Percentiles rank a stretch among this genome's conserved stretches.
Conservation (phyloP, 1,140 invertebrate species). For the Teleogryllus occipitalis region DNA sequence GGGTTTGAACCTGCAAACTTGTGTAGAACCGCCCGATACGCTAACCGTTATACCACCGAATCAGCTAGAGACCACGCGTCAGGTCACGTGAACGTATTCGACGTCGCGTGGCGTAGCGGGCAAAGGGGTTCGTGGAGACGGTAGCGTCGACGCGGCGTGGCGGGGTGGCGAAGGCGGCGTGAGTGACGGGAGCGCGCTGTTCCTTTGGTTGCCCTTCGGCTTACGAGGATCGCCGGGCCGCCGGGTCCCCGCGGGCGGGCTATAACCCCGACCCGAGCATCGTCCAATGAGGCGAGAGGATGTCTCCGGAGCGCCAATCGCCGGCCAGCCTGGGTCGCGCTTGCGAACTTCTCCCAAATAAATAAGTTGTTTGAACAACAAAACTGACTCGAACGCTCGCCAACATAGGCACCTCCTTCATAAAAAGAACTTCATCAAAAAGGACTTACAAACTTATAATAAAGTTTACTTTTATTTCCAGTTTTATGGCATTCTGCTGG, state of each 20-base stretch:
- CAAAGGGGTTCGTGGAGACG: too few relatives aligned
- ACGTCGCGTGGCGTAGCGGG: too few relatives aligned
- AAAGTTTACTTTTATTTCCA: constrained; percentile 2
- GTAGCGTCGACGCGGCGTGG: too few relatives aligned
- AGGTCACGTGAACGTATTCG: too few relatives aligned
- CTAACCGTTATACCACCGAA: too few relatives aligned
- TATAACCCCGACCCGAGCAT: neutral
- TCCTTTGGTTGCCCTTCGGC: neutral
- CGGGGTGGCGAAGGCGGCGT: too few relatives aligned
- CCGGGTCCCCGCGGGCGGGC: too few relatives aligned
- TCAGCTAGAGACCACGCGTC: too few relatives aligned
- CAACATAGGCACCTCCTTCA: neutral
- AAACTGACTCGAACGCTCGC: neutral
- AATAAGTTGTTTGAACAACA: constrained; percentile 1
- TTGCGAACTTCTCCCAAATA: neutral
- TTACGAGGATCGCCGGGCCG: neutral
- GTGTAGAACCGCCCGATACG: too few relatives aligned
- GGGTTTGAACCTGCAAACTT: too few relatives aligned
- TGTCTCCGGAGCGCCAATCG: neutral
- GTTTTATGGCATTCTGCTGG: neutral
- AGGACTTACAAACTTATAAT: constrained; percentile 5
- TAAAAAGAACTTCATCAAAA: constrained; percentile 2
- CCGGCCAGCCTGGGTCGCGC: too few relatives aligned
- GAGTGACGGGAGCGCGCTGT: neutral
- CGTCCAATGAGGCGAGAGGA: neutral